Evolutionary conservation across 1,140 invertebrate species (phyloP).

Genomic region (Tetramorium parvispinum): DNA sequence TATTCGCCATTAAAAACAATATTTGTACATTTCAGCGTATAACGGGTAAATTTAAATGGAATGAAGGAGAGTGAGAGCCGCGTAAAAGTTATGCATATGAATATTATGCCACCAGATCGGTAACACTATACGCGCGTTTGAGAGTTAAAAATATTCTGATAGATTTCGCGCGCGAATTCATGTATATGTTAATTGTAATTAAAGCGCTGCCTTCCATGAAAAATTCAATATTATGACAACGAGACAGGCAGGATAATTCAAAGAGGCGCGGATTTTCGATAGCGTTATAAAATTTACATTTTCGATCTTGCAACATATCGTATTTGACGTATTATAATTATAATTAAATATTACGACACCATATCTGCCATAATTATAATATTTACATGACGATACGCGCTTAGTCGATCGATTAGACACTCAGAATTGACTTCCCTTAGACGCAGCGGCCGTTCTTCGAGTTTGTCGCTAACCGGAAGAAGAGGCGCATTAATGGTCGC

Average conservation of each 20-base stretch:
- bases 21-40: constrained; percentile 60
- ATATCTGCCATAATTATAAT: background rate
- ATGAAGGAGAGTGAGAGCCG: constrained; percentile 54
- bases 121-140: constrained; percentile 44
- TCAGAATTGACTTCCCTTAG: background rate
- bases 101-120: constrained; percentile 59
- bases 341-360: background rate
- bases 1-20: constrained; percentile 60
- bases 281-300: constrained; percentile 3
- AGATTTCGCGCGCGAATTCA: constrained; percentile 59
- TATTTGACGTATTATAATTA: background rate
- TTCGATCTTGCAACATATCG: background rate
- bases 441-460: background rate
- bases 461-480: constrained; percentile 39
- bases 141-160: constrained; percentile 61
- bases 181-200: constrained; percentile 60
- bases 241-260: constrained; percentile 10
- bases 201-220: constrained; percentile 25
- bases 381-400: background rate
- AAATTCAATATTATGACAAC: constrained; percentile 43
- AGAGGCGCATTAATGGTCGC: constrained; percentile 37
- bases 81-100: constrained; percentile 63
- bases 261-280: constrained; percentile 8
- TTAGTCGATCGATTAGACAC: too few species aligned
- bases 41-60: constrained; percentile 60